Evolutionary conservation across 2,113 vertebrate species (phyloP).

Genomic region (Xiphias gladius): DNA sequence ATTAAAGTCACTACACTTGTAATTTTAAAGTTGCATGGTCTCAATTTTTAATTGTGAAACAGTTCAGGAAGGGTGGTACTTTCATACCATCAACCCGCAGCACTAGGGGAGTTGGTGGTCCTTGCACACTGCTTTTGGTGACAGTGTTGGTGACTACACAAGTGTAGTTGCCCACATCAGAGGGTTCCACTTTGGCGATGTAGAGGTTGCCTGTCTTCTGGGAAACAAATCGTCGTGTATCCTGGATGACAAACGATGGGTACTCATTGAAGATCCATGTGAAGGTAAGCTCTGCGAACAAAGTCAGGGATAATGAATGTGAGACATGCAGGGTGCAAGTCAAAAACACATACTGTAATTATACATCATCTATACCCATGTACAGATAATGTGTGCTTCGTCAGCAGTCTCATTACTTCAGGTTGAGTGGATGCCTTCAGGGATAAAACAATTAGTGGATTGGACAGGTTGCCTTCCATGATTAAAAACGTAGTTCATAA

Average conservation of each 20-base stretch:
- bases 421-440: slow-evolving; percentile 56
- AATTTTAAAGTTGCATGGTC: neutral
- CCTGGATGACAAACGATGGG: slow-evolving; percentile 91
- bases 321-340: neutral
- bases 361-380: slow-evolving; percentile 8
- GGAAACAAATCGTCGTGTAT: slow-evolving; percentile 94
- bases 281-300: slow-evolving; percentile 91
- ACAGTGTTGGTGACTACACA: slow-evolving; percentile 94
- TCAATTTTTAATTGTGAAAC: neutral
- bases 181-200: slow-evolving; percentile 94
- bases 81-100: slow-evolving; percentile 91
- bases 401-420: slow-evolving; percentile 53
- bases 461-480: slow-evolving; percentile 50
- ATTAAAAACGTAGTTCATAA: slow-evolving; percentile 74
- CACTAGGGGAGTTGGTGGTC: slow-evolving; percentile 92
- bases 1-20: slow-evolving; percentile 6
- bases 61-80: neutral
- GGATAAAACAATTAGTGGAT: slow-evolving; percentile 72
- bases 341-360: slow-evolving; percentile 20
- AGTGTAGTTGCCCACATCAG: slow-evolving; percentile 95
- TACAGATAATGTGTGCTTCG: slow-evolving; percentile 32
- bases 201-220: slow-evolving; percentile 96
- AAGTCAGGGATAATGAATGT: slow-evolving; percentile 16
- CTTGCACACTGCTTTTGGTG: slow-evolving; percentile 90
- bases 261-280: slow-evolving; percentile 97